phyloP scores from a whole-genome alignment of 1,140 invertebrate species.

The Odontomachus brunneus region DNA sequence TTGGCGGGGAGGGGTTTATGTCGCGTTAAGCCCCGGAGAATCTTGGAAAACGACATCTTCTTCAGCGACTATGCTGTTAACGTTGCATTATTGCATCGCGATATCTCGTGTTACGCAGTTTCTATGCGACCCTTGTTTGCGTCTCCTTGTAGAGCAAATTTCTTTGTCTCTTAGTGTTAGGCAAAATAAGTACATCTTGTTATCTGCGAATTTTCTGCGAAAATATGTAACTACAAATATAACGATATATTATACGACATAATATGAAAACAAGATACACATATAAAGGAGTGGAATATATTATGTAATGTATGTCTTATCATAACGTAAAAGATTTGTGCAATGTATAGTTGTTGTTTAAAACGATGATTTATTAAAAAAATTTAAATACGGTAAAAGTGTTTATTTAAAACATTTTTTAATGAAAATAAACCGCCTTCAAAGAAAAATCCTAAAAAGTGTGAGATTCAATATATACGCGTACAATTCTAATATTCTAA shows the following conservation, averaged over 20 bases:
- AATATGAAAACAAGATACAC: not conserved
- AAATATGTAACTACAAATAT: not conserved
- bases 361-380: too few species aligned
- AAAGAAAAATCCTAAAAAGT: too few species aligned
- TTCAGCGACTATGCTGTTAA: not conserved
- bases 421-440: too few species aligned
- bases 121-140: not conserved
- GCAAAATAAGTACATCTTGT: not conserved
- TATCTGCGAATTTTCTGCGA: not conserved
- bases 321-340: too few species aligned
- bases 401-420: too few species aligned
- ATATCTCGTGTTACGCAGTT: not conserved
- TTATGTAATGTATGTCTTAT: too few species aligned
- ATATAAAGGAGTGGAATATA: too few species aligned
- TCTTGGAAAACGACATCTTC: not conserved
- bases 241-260: too few species aligned
- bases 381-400: too few species aligned
- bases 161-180: not conserved
- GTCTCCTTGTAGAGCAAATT: not conserved
- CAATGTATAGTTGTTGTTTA: too few species aligned
- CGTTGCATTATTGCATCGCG: conserved; percentile 2
- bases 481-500: too few species aligned
- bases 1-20: not conserved
- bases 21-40: not conserved
- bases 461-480: too few species aligned